These are phyloP conservation scores for Drosophila paramelanica DNA, from an alignment of 2,888 invertebrate species.

Conservation along the genomic window DNA sequence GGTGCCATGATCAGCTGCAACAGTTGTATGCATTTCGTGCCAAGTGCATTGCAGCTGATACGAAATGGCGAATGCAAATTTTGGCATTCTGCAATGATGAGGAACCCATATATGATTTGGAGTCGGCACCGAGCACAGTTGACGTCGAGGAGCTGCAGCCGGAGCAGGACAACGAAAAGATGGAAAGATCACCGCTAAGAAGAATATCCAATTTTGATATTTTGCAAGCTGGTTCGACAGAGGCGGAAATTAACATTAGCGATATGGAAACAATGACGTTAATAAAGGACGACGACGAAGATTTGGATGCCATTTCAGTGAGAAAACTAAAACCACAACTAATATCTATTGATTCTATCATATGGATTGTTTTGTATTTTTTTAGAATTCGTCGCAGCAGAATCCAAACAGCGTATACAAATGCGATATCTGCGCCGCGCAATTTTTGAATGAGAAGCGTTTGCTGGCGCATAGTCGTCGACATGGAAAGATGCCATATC, in stretches of 20 bases:
- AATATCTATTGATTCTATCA: neutral
- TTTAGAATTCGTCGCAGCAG: constrained; percentile 1
- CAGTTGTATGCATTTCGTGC: constrained; percentile 37
- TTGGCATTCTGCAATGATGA: constrained; percentile 28
- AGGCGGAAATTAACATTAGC: neutral
- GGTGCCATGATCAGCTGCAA: constrained; percentile 32
- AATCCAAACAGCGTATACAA: constrained; percentile 26
- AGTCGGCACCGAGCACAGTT: neutral
- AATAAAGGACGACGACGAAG: neutral
- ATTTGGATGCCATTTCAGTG: constrained; percentile 12
- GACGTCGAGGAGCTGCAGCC: neutral
- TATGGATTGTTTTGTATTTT: neutral
- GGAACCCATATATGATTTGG: constrained; percentile 16
- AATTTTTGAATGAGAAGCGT: constrained; percentile 59
- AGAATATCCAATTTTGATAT: neutral
- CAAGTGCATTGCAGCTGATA: constrained; percentile 44
- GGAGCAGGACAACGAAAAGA: neutral
- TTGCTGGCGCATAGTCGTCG: constrained; percentile 66
- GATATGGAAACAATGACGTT: neutral
- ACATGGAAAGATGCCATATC: constrained; percentile 70
- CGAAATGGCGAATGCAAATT: constrained; percentile 47
- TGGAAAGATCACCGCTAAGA: neutral
- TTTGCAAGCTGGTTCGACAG: neutral
- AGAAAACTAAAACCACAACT: neutral
- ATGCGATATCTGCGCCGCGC: constrained; percentile 63